Evolutionary conservation across 1,140 invertebrate genomes (phyloP), one percentile per base, ranked within the genome.

Genomic region (Psix sp.): DNA sequence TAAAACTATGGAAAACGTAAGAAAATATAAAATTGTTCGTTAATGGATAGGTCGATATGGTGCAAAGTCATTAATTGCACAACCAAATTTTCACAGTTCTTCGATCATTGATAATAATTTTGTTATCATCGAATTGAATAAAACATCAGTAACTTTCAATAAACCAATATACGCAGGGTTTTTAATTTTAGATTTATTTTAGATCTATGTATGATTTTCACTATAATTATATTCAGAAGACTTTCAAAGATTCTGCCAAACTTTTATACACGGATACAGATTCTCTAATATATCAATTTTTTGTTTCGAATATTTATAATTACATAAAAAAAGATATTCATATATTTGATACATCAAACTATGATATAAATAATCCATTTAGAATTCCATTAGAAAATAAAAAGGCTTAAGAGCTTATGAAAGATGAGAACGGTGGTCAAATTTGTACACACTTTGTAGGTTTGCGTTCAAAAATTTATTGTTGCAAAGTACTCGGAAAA

Each of bases 1-100:
- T 3, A 87, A 88, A 78, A 86, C 81, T 3, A 83, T 88, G 71
- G 83, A 88, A 70, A 86, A 87, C 63, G 67, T 85, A 5, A 39
- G 80, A 24, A 83, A 82, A 43, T 56, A 81, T 49, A 67, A 72
- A 80, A 40, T 85, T 33, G 71, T 77, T 2, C 77, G 43, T 5
- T 62, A 67, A 60, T 82, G 71, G 76, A 38, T 36, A n/a, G 75
- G 56, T 46, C 36, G 48, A 43, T 77, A 66, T 73, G 74, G 72
- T 29, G 76, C 74, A 7, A 60, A 75, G 57, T 24, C 52, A 40
- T 63, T 76, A 5, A 80, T 82, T 73, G 48, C 81, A 7, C 80
- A 83, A 68, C 77, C 81, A 6, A 80, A 79, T 49, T 83, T 79
- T 52, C 62, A 84, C 39, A 63, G 75, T 3, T 29, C 36, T 4